Conservation (phyloP, 23 tunicate species). For the Aplidium turbinatum region DNA sequence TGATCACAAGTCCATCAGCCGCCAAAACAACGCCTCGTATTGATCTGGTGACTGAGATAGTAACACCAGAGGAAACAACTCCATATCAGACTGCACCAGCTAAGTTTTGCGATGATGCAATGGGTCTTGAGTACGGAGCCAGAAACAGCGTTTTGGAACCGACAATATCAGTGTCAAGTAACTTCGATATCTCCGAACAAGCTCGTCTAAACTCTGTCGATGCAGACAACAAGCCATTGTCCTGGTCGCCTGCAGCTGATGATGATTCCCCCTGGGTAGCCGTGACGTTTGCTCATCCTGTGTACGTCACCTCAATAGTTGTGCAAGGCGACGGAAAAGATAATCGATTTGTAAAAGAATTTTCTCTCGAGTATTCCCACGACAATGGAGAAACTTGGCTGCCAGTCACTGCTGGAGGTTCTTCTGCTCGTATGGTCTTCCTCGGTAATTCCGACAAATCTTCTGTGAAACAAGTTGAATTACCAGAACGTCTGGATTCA, state of each 20-base stretch:
- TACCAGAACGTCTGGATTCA: conserved; percentile 31
- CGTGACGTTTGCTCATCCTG: conserved; percentile 66
- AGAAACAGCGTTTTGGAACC: conserved; percentile 51
- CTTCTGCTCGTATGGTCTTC: conserved; percentile 15
- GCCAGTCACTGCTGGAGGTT: conserved; percentile 18
- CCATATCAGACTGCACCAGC: conserved; percentile 13
- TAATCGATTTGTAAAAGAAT: conserved; percentile 28
- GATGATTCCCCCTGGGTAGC: conserved; percentile 70
- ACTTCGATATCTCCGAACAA: conserved; percentile 33
- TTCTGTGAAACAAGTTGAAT: conserved; percentile 1
- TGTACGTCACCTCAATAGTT: conserved; percentile 41
- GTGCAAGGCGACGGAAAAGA: conserved; percentile 44
- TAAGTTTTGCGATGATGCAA: conserved; percentile 51
- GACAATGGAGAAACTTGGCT: conserved; percentile 29
- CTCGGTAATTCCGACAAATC: conserved; percentile 15
- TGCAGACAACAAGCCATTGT: conserved; percentile 9
- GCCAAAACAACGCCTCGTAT: neutral
- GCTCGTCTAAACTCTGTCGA: conserved; percentile 54
- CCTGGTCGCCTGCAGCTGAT: conserved; percentile 54
- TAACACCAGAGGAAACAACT: conserved; percentile 47
- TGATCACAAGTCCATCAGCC: conserved; percentile 6
- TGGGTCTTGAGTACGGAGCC: conserved; percentile 63
- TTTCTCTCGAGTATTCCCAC: conserved; percentile 34
- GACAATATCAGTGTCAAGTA: conserved; percentile 49
- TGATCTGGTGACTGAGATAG: neutral